These are phyloP conservation scores for Cephalotes varians DNA, from an alignment of 2,888 invertebrate species.

Conservation along the genomic window DNA sequence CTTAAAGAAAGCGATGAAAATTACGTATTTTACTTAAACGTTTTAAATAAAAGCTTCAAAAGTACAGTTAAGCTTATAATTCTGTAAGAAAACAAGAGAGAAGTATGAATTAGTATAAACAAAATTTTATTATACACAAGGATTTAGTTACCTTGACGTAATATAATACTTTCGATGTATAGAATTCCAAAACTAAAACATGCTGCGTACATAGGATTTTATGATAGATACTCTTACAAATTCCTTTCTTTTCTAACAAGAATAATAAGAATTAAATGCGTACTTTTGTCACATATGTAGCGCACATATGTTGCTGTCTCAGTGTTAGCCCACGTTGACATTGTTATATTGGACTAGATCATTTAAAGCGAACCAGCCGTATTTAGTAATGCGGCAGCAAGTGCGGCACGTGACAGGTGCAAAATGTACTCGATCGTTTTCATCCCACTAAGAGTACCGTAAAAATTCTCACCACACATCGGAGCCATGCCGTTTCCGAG, in stretches of 20 bases:
- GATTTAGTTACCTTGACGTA: background rate
- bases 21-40: background rate
- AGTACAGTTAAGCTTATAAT: background rate
- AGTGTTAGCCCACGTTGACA: background rate
- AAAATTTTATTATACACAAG: background rate
- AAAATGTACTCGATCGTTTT: background rate
- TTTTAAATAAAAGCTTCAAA: background rate
- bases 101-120: background rate
- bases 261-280: background rate
- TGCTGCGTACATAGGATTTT: background rate
- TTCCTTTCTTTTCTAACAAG: background rate
- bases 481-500: background rate
- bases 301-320: background rate
- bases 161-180: background rate
- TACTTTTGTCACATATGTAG: background rate
- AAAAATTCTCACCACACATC: conserved; percentile 13
- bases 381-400: conserved; percentile 17
- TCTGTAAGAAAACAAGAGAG: background rate
- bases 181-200: background rate
- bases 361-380: background rate
- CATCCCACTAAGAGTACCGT: background rate
- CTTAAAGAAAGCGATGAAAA: background rate
- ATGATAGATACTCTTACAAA: background rate
- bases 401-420: conserved; percentile 1
- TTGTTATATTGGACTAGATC: background rate